Conservation (phyloP, 2,797 vertebrate species). For the Limnodromus scolopaceus region DNA sequence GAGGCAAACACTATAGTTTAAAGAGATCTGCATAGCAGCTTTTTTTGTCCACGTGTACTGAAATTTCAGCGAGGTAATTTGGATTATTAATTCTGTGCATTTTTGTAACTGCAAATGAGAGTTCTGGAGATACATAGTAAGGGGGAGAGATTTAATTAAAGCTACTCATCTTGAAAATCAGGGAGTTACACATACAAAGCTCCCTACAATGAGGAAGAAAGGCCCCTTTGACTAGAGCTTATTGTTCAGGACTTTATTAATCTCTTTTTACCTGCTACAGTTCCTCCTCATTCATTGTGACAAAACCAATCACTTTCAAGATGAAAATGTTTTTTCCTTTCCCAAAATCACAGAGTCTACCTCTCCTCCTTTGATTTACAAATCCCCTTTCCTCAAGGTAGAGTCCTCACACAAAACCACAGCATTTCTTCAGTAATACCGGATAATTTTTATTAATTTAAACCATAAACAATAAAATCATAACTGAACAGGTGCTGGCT, state of each 20-base stretch:
- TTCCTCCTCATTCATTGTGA: not conserved
- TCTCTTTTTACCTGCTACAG: not conserved
- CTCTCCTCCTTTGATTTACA: not conserved
- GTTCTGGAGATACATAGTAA: not conserved
- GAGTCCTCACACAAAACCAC: not conserved
- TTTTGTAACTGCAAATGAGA: not conserved
- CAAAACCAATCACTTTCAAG: not conserved
- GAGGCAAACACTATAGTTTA: not conserved
- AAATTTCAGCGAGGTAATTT: not conserved
- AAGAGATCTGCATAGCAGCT: not conserved
- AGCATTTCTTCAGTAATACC: not conserved
- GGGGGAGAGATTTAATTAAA: slow-evolving; percentile 10
- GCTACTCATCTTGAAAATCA: not conserved
- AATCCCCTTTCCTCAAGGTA: not conserved
- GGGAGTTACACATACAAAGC: not conserved
- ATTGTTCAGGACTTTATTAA: not conserved
- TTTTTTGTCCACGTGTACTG: not conserved
- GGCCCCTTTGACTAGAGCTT: not conserved
- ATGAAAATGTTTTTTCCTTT: not conserved
- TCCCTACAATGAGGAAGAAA: not conserved
- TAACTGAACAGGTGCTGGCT: not conserved
- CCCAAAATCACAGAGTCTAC: not conserved
- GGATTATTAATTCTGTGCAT: not conserved
- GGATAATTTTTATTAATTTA: not conserved
- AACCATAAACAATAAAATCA: not conserved